Evolutionary conservation across 53 echinoderm and acorn worm species (phyloP), one percentile per base, ranked within the genome.

Genomic region (Mesocentrotus franciscanus): DNA sequence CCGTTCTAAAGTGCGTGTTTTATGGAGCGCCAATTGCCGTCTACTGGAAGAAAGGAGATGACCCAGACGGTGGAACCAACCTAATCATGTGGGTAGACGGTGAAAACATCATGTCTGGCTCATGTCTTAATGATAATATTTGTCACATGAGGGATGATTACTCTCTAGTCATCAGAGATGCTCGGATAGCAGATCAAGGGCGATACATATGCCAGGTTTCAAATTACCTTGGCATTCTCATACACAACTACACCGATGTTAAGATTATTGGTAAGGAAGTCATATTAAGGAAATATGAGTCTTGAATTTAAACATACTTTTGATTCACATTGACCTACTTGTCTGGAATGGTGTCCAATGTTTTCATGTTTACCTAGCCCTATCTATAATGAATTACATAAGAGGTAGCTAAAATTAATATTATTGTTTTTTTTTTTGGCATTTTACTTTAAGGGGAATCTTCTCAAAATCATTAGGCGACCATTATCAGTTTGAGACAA

Each of bases 171-270:
- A 72, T 72, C 72, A 72, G 72, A 72, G 29, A 72, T 72, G 24
- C 72, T 11, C 72, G 24, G 29, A 72, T 72, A 72, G 8, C 72
- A 29, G n/a, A n/a, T n/a, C n/a, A n/a, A n/a, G n/a, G n/a, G n/a
- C n/a, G n/a, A n/a, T n/a, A n/a, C n/a, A n/a, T n/a, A 72, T 72
- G 72, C 72, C n/a, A 27, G 72, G 75, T 75, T 32, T 75, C 75
- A 32, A 75, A 75, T 9, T 75, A 75, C 29, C 32, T 75, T 11
- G 75, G 75, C 12, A 75, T 75, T 32, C 29, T 75, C 27, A 75
- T 75, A 1, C 11, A 75, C 75, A 75, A 75, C 75, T 32, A 75
- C 29, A 75, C 75, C 0, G 75, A 75, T 32, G 32, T 75, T 0
- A 29, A 75, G 29, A 12, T 75, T 10, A 27, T 9, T 32, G 75